Base-by-base conservation (phyloP, 1,140 invertebrate genomes). In the Helicoverpa armigera region DNA sequence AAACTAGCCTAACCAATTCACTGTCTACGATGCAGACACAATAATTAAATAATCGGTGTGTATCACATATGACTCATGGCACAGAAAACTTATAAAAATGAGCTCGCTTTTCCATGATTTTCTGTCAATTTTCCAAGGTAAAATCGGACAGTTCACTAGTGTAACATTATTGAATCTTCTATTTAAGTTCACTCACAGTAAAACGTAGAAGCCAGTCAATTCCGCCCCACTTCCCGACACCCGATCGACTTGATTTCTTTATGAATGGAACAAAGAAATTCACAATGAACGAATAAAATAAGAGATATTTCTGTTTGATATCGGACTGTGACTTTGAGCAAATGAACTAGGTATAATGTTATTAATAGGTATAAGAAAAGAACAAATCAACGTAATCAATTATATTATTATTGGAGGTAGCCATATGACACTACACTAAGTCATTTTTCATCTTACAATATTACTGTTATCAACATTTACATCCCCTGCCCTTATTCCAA, bases 181-280 rank as follows among this genome's bases (percentile, higher is more conserved):
- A 16, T 65, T 65, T 43, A 43, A 35, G 14, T 65, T 65, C 61
- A 65, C n/a, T 67, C 43, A 43, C 12, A 67, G n/a, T 67, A 67
- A 65, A 48, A 65, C 43, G 31, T 18, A 43, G n/a, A 10, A 43
- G n/a, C 16, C 35, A 50, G 35, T 67, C 43, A 12, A 67, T 67
- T 67, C 43, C 11, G 43, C 12, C 2, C 43, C 63, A 48, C 10
- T 48, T 67, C 63, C 2, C 11, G 13, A 16, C 13, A 18, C n/a
- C 14, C 35, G n/a, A 67, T 50, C 3, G 63, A 67, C n/a, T 67
- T 67, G 63, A 18, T 67, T 67, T n/a, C 12, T 50, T 18, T 48
- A 12, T 67, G 16, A 43, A 16, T 50, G n/a, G 48, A 67, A 67
- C 16, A 50, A 18, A 50, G 35, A 16, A 67, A 50, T 50, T 67